phyloP scores from a whole-genome alignment of 30 jellyfish, hydroid and myxozoan species.

The Phacellophora camtschatica region DNA sequence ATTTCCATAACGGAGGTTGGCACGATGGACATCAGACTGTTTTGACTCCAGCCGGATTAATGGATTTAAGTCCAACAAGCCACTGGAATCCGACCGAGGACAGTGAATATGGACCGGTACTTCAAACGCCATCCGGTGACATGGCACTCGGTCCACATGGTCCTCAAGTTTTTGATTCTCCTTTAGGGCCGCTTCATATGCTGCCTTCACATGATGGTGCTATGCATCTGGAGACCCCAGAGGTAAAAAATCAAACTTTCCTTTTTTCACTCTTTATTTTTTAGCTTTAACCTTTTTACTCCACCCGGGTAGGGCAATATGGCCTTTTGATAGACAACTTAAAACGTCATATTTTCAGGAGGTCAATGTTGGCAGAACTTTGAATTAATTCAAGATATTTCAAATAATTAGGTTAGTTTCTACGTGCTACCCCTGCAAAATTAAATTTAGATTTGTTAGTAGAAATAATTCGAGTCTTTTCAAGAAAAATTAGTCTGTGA shows the following conservation, averaged over 20 bases:
- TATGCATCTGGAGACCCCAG: conserved; percentile 91
- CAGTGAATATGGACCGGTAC: conserved; percentile 62
- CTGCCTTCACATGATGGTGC: conserved; percentile 93
- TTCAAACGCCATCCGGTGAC: conserved; percentile 87
- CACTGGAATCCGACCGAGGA: conserved; percentile 67
- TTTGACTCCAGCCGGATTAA: conserved; percentile 87
- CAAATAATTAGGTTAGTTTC: too few species aligned
- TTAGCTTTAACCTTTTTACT: too few species aligned
- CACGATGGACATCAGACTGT: conserved; percentile 80
- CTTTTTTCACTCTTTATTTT: too few species aligned
- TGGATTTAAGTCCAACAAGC: conserved; percentile 67
- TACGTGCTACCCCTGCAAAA: too few species aligned
- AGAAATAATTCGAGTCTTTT: too few species aligned
- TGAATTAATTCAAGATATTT: too few species aligned
- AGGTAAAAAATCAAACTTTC: neutral
- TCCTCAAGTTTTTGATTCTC: conserved; percentile 83
- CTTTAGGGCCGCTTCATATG: conserved; percentile 85
- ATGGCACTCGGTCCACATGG: conserved; percentile 86
- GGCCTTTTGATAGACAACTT: too few species aligned
- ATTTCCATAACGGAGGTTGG: conserved; percentile 81
- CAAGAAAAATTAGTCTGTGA: too few species aligned
- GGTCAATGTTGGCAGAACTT: too few species aligned
- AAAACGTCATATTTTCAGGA: too few species aligned
- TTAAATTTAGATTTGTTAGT: too few species aligned
- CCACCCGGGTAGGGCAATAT: too few species aligned